Percentiles rank a stretch among this genome's conserved stretches.
Evolutionary conservation across 92 coral and sea anemone genomes (phyloP).

Genomic region (Palythoa grandis): DNA sequence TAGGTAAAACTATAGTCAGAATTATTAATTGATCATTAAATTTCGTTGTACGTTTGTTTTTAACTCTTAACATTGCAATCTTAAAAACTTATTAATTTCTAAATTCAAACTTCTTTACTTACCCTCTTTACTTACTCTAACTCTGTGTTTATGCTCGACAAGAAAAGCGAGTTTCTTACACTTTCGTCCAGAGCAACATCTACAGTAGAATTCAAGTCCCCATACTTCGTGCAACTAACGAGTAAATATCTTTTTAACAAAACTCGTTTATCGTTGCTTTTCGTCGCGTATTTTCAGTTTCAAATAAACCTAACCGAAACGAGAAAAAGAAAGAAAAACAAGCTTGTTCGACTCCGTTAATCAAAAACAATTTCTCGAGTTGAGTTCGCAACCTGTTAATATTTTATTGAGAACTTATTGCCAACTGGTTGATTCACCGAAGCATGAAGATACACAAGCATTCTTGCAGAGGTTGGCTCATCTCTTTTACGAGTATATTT

Average conservation of each 20-base stretch:
- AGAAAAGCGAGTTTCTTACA: background rate
- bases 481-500: background rate
- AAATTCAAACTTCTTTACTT: background rate
- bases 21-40: too few species aligned
- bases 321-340: background rate
- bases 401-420: constrained; percentile 8
- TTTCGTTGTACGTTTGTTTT: background rate
- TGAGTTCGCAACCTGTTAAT: constrained; percentile 42
- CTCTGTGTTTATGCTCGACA: background rate
- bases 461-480: background rate
- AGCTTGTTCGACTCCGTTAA: background rate
- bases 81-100: background rate
- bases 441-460: constrained; percentile 11
- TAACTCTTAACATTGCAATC: background rate
- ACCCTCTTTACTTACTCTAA: background rate
- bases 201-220: background rate
- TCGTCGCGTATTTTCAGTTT: background rate
- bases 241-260: background rate
- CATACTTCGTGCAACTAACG: background rate
- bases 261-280: too few species aligned
- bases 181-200: constrained; percentile 7
- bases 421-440: constrained; percentile 21
- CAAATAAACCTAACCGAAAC: background rate
- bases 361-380: background rate
- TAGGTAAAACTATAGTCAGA: background rate